These are phyloP conservation scores for Rhinolophus ferrumequinum DNA, from an alignment of 2,113 vertebrate species.

Conservation along the genomic window DNA sequence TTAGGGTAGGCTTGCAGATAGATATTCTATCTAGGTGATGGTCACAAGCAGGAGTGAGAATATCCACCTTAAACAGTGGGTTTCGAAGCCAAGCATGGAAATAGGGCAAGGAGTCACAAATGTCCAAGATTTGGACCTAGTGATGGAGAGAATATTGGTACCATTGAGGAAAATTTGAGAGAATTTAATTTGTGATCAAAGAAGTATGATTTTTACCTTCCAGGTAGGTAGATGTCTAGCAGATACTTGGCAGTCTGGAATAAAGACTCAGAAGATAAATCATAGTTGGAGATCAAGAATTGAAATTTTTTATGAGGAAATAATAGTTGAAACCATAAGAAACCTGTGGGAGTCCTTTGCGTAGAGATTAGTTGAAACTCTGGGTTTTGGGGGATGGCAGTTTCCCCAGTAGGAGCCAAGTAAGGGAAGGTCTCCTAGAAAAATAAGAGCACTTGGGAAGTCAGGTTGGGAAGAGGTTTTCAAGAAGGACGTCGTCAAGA, in stretches of 20 bases:
- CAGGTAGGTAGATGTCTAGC: not conserved
- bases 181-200: constrained; percentile 14
- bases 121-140: not conserved
- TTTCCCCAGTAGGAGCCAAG: not conserved
- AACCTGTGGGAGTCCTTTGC: not conserved
- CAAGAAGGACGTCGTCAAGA: not conserved
- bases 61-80: not conserved
- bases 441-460: not conserved
- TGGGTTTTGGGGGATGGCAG: not conserved
- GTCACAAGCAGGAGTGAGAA: not conserved
- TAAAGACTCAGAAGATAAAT: not conserved
- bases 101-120: not conserved
- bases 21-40: not conserved
- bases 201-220: constrained; percentile 29
- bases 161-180: not conserved
- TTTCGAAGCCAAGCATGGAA: not conserved
- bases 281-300: not conserved
- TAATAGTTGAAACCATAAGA: not conserved
- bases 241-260: not conserved
- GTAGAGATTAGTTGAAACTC: not conserved
- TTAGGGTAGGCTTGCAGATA: not conserved
- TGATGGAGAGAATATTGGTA: not conserved
- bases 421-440: not conserved
- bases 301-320: not conserved
- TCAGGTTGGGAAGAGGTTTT: not conserved